Conservation (phyloP, 2,888 invertebrate genomes). For the Pandemis corylana region DNA sequence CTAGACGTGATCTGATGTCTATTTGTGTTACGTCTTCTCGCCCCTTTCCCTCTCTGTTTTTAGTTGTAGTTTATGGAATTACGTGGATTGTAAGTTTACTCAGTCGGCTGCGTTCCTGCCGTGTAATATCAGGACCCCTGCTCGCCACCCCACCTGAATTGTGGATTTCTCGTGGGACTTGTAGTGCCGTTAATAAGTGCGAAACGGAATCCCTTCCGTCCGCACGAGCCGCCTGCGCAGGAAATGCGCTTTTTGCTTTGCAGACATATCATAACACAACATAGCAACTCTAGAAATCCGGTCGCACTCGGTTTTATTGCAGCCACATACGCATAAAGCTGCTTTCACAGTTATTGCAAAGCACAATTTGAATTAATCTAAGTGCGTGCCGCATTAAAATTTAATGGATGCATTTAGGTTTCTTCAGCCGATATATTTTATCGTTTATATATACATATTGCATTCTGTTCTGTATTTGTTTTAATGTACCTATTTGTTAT, state of each 20-base stretch:
- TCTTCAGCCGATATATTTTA: slow-evolving; percentile 16
- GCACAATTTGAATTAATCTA: slow-evolving; percentile 45
- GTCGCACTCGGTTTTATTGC: slow-evolving; percentile 47
- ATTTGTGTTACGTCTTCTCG: slow-evolving; percentile 39
- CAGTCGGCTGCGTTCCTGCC: slow-evolving; percentile 41
- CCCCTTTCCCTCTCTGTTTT: slow-evolving; percentile 36
- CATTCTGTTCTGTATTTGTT: slow-evolving; percentile 2
- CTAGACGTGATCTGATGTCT: slow-evolving; percentile 35
- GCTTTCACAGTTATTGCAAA: slow-evolving; percentile 51
- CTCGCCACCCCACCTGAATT: slow-evolving; percentile 68
- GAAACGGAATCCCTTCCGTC: slow-evolving; percentile 58
- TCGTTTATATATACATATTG: slow-evolving; percentile 8
- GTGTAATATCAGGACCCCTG: slow-evolving; percentile 64
- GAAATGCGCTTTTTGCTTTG: slow-evolving; percentile 54
- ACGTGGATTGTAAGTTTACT: slow-evolving; percentile 53
- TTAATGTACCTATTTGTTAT: neutral
- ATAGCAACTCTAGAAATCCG: slow-evolving; percentile 50
- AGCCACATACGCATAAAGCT: slow-evolving; percentile 43
- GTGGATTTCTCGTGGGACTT: slow-evolving; percentile 76
- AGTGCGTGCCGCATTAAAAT: slow-evolving; percentile 37
- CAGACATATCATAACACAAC: slow-evolving; percentile 45
- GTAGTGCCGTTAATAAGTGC: slow-evolving; percentile 69
- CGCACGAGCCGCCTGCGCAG: slow-evolving; percentile 45
- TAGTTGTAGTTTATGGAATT: slow-evolving; percentile 58
- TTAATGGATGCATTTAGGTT: slow-evolving; percentile 36